Percentiles rank a stretch among this genome's conserved stretches.
Evolutionary conservation across 2,113 vertebrate genomes (phyloP).

Genomic region (Cinclus cinclus): DNA sequence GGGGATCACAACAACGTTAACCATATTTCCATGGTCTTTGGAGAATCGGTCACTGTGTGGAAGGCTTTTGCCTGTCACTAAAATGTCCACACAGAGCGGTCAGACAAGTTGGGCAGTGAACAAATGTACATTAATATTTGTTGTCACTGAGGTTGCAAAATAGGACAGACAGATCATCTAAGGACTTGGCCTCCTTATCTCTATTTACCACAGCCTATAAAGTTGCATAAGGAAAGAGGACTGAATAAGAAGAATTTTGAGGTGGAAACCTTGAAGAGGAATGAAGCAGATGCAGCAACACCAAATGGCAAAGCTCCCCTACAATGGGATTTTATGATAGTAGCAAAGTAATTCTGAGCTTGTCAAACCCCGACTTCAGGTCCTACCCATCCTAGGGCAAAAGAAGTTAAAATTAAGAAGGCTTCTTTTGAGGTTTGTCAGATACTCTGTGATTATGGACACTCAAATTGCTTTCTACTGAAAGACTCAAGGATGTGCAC

Average conservation of each 20-base stretch:
- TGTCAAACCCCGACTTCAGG: not conserved
- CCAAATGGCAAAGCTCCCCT: not conserved
- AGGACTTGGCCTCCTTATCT: conserved; percentile 55
- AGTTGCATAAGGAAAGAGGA: conserved; percentile 38
- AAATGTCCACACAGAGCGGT: not conserved
- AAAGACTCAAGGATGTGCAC: conserved; percentile 3
- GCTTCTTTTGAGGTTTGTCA: conserved; percentile 43
- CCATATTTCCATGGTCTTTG: not conserved
- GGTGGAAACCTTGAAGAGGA: not conserved
- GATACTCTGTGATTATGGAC: conserved; percentile 48
- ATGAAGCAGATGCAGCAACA: not conserved
- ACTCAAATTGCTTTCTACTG: conserved; percentile 38
- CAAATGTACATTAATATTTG: conserved; percentile 36
- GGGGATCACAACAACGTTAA: not conserved
- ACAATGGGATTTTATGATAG: not conserved
- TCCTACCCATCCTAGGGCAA: conserved; percentile 6
- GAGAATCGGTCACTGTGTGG: not conserved
- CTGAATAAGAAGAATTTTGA: not conserved
- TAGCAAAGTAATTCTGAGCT: not conserved
- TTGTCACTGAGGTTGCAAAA: conserved; percentile 51
- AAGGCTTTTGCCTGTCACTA: not conserved
- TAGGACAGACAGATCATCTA: conserved; percentile 48
- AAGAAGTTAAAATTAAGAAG: conserved; percentile 56
- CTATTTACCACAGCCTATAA: conserved; percentile 27
- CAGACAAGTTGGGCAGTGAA: conserved; percentile 29